Conservation (phyloP, 2,113 vertebrate genomes). For the Scartelaos histophorus region DNA sequence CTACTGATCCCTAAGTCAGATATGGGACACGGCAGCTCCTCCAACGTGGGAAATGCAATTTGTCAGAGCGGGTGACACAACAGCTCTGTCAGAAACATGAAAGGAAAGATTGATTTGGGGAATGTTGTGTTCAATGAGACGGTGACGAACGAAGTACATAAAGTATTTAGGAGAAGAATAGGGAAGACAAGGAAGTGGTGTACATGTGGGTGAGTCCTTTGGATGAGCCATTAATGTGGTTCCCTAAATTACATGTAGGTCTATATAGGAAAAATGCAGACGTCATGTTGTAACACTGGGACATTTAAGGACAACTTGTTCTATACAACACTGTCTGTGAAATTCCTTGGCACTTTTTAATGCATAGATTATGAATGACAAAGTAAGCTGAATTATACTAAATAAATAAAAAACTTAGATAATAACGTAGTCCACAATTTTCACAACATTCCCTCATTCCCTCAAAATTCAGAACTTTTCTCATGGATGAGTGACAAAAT, state of each 20-base stretch:
- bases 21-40: constrained; percentile 51
- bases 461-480: no score
- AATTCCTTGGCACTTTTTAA: neutral
- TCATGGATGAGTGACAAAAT: no score
- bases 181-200: constrained; percentile 7
- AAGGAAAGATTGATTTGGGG: constrained; percentile 27
- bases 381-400: neutral
- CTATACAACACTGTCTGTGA: neutral
- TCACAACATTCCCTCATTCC: no score
- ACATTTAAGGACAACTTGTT: neutral
- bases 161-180: constrained; percentile 21
- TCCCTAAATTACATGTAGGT: neutral
- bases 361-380: neutral
- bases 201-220: neutral
- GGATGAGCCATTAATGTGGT: constrained; percentile 2
- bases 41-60: constrained; percentile 59
- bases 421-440: no score
- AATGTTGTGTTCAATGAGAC: neutral
- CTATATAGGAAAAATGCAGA: neutral
- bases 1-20: constrained; percentile 63
- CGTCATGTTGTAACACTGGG: neutral
- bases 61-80: constrained; percentile 57
- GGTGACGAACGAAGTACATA: constrained; percentile 35
- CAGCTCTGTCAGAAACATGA: constrained; percentile 27
- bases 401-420: neutral